phyloP scores from a whole-genome alignment of 2,113 vertebrate genomes.

The Dipodomys stephensi region DNA sequence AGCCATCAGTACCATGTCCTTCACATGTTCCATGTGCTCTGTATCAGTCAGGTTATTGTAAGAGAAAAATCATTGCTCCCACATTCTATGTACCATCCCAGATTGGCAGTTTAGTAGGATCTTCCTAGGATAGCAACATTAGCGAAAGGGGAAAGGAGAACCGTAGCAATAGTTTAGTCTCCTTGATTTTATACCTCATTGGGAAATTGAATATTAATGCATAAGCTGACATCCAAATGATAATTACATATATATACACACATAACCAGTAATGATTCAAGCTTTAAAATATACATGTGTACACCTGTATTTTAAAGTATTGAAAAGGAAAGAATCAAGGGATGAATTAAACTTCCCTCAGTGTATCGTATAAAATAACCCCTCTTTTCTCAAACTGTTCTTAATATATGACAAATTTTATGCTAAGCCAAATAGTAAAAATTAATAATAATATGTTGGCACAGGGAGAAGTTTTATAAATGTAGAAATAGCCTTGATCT shows the following conservation, averaged over 20 bases:
- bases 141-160: neutral
- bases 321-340: neutral
- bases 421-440: constrained; percentile 50
- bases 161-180: neutral
- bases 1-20: neutral
- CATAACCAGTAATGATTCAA: neutral
- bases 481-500: neutral
- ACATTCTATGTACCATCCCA: neutral
- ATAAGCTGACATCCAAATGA: neutral
- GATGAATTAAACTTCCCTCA: neutral
- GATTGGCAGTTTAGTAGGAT: neutral
- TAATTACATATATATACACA: neutral
- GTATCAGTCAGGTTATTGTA: neutral
- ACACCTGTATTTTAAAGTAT: neutral
- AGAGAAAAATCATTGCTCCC: neutral
- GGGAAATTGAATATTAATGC: no score
- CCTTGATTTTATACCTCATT: neutral
- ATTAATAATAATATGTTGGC: neutral
- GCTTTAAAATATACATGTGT: neutral
- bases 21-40: neutral
- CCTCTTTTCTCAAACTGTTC: constrained; percentile 8
- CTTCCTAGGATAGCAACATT: neutral
- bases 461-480: constrained; percentile 28
- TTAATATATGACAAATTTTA: neutral
- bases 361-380: neutral